Evolutionary conservation across 1,140 invertebrate species (phyloP), one percentile per base, ranked within the genome.

Genomic region (Drosophila ohnishii): DNA sequence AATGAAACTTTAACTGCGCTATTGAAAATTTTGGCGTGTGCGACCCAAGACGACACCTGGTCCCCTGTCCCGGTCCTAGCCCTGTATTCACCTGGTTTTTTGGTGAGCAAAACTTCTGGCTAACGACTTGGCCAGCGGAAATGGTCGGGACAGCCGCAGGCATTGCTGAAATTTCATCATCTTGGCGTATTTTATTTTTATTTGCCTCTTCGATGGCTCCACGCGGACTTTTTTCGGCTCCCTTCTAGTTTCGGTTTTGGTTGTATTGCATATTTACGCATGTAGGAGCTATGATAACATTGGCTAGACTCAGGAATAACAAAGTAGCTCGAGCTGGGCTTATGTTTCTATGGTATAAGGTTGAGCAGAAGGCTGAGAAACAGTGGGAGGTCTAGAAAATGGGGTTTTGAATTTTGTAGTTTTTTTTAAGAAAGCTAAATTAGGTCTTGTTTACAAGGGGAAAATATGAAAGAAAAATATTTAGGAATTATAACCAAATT

Each of bases 1-100:
- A 83, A 82, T 86, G 82, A 86, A 86, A 86, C 66, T 87, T 87
- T 83, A 66, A 66, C 53, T 62, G 66, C 57, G 63, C 83, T 79
- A 86, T 86, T 86, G 83, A 87, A 86, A 79, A 79, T 82, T 75
- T 66, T 48, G 75, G 75, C 62, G 73, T 73, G 63, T 60, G 67
- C 67, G 51, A 42, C 44, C 58, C 58, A 50, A 44, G 39, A 44
- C 74, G 56, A 81, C 82, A 85, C 82, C 83, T 87, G 82, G 61
- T 76, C 45, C 64, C 64, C 32, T 32, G 44, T 50, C 59, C 58
- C 4, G 8, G 14, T 50, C n/a, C 5, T 22, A 22, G 22, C 22
- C 1, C 25, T 16, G 45, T 28, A 22, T n/a, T 28, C 45, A 28
- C 47, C 28, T 50, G 57, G 10, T 45, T 22, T 67, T 65, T 73